A percentile compares a stretch with the other conserved stretches of the same genome.
These are phyloP conservation scores for Astreopora myriophthalma DNA, from an alignment of 64 coral and sea anemone species.

Conservation along the genomic window DNA sequence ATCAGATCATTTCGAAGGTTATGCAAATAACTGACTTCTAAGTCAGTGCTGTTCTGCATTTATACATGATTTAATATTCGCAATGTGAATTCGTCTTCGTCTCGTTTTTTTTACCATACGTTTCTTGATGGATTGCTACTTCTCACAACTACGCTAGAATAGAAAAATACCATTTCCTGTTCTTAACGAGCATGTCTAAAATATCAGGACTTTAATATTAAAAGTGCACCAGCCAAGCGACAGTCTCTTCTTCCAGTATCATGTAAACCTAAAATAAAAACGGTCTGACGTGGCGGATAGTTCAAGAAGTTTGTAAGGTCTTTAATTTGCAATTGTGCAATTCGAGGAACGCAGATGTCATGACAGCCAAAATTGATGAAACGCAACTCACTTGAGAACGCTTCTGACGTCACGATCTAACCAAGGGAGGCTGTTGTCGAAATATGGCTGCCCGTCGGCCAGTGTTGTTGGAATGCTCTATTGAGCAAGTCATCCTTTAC, in stretches of 20 bases:
- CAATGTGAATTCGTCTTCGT: background rate
- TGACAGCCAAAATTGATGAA: background rate
- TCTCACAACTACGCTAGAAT: background rate
- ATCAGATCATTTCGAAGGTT: background rate
- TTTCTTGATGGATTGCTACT: background rate
- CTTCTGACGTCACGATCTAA: conserved; percentile 34
- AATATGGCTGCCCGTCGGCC: conserved; percentile 22
- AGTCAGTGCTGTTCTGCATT: background rate
- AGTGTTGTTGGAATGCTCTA: conserved; percentile 5
- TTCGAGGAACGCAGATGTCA: background rate
- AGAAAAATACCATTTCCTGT: background rate
- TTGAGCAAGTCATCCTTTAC: background rate
- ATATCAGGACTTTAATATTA: background rate
- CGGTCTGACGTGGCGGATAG: background rate
- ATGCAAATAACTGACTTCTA: background rate
- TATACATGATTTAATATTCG: background rate
- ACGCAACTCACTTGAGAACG: background rate
- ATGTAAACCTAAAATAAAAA: background rate
- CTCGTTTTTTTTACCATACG: too few relatives aligned
- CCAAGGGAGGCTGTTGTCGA: background rate
- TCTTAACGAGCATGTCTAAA: background rate
- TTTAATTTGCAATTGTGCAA: background rate
- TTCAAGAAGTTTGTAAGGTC: background rate
- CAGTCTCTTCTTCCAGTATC: background rate
- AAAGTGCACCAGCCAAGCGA: background rate